Conservation (phyloP, 2,113 vertebrate species). For the Furnarius figulus region DNA sequence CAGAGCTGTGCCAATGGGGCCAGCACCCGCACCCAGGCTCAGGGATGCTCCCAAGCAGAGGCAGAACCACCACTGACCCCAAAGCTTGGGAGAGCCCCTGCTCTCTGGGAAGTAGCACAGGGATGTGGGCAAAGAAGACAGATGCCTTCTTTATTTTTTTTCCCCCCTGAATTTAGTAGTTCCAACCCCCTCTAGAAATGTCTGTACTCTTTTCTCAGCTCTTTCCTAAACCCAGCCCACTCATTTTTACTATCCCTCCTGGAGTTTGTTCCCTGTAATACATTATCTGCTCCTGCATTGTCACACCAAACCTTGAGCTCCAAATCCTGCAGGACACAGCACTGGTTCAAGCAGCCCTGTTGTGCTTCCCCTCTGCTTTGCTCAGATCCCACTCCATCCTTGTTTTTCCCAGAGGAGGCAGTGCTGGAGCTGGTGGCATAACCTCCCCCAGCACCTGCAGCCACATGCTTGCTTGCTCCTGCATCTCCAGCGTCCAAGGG, state of each 20-base stretch:
- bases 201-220: background rate
- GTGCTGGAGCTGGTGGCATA: fast-evolving
- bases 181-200: background rate
- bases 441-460: background rate
- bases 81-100: background rate
- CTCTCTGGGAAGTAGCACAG: background rate
- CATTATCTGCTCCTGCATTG: background rate
- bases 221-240: background rate
- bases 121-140: background rate
- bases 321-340: background rate
- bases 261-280: background rate
- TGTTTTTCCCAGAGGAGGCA: background rate
- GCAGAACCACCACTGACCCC: background rate
- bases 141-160: background rate
- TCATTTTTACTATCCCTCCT: background rate
- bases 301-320: background rate
- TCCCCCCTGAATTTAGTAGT: background rate
- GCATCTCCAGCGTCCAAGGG: fast-evolving
- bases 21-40: background rate
- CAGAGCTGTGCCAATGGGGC: fast-evolving
- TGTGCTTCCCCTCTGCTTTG: background rate
- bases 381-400: background rate
- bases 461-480: fast-evolving
- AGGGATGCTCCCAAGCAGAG: background rate
- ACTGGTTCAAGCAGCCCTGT: fast-evolving